Conservation (phyloP, 2,113 vertebrate genomes). For the Salminus brasiliensis region DNA sequence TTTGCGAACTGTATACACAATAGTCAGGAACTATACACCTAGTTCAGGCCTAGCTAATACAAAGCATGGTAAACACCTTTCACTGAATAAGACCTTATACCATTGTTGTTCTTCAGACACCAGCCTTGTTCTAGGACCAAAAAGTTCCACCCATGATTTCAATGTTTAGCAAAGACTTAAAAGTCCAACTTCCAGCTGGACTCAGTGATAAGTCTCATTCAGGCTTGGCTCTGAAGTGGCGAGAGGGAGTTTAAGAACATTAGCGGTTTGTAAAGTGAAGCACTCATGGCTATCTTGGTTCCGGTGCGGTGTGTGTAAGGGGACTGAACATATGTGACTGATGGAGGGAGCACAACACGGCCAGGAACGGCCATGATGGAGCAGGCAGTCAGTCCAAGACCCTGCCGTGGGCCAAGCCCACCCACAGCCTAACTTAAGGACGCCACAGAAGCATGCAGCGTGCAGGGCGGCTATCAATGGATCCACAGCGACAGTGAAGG, state of each 20-base stretch:
- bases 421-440: slow-evolving; percentile 60
- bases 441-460: slow-evolving; percentile 58
- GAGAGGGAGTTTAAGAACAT: slow-evolving; percentile 31
- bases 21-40: not conserved
- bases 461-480: slow-evolving; percentile 18
- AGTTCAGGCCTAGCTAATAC: not conserved
- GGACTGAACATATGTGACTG: slow-evolving; percentile 40
- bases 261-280: slow-evolving; percentile 30
- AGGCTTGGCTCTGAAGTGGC: slow-evolving; percentile 7
- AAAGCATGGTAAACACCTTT: not conserved
- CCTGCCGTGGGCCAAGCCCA: slow-evolving; percentile 54
- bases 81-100: not conserved
- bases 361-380: slow-evolving; percentile 44
- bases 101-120: not conserved
- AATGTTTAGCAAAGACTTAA: not conserved
- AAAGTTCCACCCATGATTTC: not conserved
- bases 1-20: not conserved
- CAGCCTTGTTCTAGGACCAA: not conserved
- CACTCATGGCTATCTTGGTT: slow-evolving; percentile 19
- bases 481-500: not conserved
- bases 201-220: not conserved
- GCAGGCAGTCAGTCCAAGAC: slow-evolving; percentile 32
- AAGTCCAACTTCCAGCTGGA: not conserved
- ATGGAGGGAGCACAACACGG: slow-evolving; percentile 42
- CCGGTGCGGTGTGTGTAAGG: slow-evolving; percentile 8